Conservation (phyloP, 2,888 invertebrate genomes). For the Pharmacophagus antenor region DNA sequence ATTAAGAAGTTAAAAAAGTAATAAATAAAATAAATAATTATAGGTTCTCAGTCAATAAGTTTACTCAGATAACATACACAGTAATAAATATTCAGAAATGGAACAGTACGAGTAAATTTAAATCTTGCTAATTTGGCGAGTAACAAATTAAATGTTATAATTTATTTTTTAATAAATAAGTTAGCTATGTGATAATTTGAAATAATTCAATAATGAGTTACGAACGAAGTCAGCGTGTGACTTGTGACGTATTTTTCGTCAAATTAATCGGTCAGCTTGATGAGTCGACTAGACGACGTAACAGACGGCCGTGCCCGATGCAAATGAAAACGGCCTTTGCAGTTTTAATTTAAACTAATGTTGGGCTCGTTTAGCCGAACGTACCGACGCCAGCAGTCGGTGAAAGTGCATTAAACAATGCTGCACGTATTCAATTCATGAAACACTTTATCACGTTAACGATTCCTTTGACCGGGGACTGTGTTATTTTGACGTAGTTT, state of each 20-base stretch:
- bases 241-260: conserved; percentile 41
- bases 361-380: conserved; percentile 17
- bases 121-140: no score
- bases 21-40: no score
- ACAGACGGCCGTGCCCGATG: conserved; percentile 77
- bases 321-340: conserved; percentile 75
- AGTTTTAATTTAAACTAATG: conserved; percentile 52
- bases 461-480: no score
- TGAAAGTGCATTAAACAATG: conserved; percentile 21
- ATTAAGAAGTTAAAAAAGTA: no score
- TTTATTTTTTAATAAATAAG: neutral
- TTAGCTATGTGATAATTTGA: neutral
- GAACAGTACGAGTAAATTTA: no score
- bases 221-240: conserved; percentile 35
- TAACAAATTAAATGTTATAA: no score
- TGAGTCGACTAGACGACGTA: conserved; percentile 71
- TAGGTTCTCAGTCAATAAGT: no score
- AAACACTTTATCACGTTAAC: no score
- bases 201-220: neutral
- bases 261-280: conserved; percentile 67
- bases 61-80: no score
- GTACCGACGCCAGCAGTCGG: conserved; percentile 22
- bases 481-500: no score
- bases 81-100: no score
- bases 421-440: no score